Conservation (phyloP, 92 coral and sea anemone species). For the Porites cylindrica region DNA sequence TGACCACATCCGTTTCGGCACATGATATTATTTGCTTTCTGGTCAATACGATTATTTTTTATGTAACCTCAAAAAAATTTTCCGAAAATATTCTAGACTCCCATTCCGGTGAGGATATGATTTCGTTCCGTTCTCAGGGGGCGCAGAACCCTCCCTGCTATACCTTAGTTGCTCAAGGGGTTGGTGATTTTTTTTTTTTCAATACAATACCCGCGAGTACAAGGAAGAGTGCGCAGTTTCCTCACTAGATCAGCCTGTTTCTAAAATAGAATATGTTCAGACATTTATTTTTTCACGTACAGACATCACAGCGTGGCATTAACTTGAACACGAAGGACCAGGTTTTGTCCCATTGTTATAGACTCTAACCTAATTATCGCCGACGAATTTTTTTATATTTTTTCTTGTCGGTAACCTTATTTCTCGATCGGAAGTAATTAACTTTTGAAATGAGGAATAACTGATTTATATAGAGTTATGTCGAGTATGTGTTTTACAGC, state of each 20-base stretch:
- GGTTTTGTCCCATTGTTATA: neutral
- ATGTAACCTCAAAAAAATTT: no score
- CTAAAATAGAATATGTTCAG: neutral
- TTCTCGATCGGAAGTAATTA: neutral
- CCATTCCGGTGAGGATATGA: slow-evolving; percentile 13
- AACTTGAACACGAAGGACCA: neutral
- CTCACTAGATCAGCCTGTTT: no score
- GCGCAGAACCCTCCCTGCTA: neutral
- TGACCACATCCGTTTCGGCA: no score
- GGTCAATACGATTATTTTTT: no score
- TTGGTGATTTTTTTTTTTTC: neutral
- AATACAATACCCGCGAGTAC: no score
- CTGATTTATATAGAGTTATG: neutral
- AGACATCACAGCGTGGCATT: slow-evolving; percentile 18
- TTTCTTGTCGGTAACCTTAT: neutral
- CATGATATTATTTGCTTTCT: no score
- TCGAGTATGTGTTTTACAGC: neutral
- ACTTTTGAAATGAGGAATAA: neutral
- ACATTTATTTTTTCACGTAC: neutral
- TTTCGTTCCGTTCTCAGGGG: slow-evolving; percentile 16
- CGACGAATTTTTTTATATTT: neutral
- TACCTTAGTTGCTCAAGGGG: neutral
- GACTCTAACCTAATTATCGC: slow-evolving; percentile 5
- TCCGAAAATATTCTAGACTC: no score
- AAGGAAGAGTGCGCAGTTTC: no score